Evolutionary conservation across 2,113 vertebrate genomes (phyloP), one percentile per base, ranked within the genome.

Genomic region (Gambusia affinis): DNA sequence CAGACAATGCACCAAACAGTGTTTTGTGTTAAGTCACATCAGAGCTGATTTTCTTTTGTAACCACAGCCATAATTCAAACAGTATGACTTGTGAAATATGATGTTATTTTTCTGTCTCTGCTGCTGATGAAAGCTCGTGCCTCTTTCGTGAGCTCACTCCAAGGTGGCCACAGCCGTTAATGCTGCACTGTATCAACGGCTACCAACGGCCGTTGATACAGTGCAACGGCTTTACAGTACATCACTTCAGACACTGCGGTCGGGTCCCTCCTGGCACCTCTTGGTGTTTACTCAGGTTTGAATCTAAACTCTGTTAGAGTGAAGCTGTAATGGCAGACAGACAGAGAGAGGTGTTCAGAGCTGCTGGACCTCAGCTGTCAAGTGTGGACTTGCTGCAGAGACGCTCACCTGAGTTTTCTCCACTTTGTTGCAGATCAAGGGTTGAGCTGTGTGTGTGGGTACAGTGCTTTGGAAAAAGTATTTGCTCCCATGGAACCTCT

Each of bases 251-350:
- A 60, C 68, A 54, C 14, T 90, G 89, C 72, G 88, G 90, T 88
- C 73, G 65, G 63, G 39, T 73, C 76, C 71, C 77, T 85, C 66
- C 74, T 72, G 76, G 72, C 79, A 24, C 62, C 72, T 71, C 74
- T 67, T 19, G 30, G 60, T 87, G 73, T 88, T 92, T 90, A 88
- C 81, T 35, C 57, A 85, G 74, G 39, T 54, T 57, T 91, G 83
- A 91, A 91, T 89, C 91, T 80, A 57, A 63, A 67, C 89, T 81
- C 81, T 92, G 88, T 91, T 79, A 47, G 54, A 67, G 64, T n/a
- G 12, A 86, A 82, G 86, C 86, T 85, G 68, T 79, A 70, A 82
- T 87, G 81, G 88, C 86, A 86, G 83, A 51, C 78, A 82, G 64
- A 88, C 84, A 89, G 62, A 84, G 70, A 82, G 73, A 81, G 68